These are phyloP conservation scores for Mimachlamys varia DNA, from an alignment of 2,888 invertebrate species.

Conservation along the genomic window DNA sequence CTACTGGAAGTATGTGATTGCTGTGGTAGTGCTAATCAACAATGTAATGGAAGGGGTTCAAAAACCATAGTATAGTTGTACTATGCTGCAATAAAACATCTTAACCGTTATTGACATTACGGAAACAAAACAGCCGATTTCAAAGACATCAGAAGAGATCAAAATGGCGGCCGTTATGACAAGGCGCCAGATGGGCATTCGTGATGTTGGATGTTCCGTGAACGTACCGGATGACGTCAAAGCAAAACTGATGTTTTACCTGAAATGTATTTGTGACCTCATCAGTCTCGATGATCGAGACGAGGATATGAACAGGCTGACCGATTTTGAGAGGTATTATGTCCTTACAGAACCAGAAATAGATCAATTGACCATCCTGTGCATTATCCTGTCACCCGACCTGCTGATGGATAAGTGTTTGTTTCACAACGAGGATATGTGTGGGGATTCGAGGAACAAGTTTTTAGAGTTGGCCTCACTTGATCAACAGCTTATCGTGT, in stretches of 20 bases:
- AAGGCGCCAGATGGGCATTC: conserved; percentile 46
- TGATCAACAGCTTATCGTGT: conserved; percentile 50
- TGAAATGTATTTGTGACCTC: conserved; percentile 53
- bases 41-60: background rate
- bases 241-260: conserved; percentile 58
- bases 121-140: background rate
- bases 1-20: too few species aligned
- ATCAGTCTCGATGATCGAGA: conserved; percentile 49
- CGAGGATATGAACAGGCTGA: conserved; percentile 47
- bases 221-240: conserved; percentile 49
- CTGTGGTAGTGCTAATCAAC: background rate
- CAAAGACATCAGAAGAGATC: background rate
- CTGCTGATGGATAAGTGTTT: conserved; percentile 52
- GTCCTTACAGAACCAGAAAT: conserved; percentile 46
- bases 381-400: conserved; percentile 53
- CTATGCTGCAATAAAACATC: too few species aligned
- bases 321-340: conserved; percentile 50
- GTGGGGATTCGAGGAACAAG: conserved; percentile 50
- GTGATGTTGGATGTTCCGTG: conserved; percentile 38
- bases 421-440: conserved; percentile 54
- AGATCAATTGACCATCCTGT: conserved; percentile 50
- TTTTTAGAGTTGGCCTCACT: conserved; percentile 54
- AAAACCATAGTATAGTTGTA: too few species aligned
- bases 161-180: conserved; percentile 9
- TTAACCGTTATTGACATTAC: background rate